Conservation (phyloP, 2,113 vertebrate genomes). For the Hippocampus zosterae region DNA sequence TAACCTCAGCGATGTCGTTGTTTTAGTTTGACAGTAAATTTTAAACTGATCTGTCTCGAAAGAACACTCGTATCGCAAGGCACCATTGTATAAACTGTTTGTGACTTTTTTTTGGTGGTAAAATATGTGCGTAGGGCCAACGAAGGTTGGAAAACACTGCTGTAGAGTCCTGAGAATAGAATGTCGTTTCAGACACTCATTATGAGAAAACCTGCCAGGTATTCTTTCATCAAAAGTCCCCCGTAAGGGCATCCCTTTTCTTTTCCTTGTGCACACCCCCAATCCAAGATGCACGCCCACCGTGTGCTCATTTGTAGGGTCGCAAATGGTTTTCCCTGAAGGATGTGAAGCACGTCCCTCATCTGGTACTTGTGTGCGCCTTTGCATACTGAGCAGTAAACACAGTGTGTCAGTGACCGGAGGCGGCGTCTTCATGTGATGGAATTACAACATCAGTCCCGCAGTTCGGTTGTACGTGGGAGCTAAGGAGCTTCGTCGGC, state of each 20-base stretch:
- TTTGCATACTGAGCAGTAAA: conserved; percentile 37
- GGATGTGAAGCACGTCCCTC: conserved; percentile 33
- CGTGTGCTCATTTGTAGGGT: conserved; percentile 48
- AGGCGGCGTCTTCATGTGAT: conserved; percentile 9
- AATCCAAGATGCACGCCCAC: conserved; percentile 23
- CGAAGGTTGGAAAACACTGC: too few species aligned
- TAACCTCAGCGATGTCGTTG: too few species aligned
- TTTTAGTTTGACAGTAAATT: too few species aligned
- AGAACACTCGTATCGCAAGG: too few species aligned
- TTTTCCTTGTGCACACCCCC: conserved; percentile 15
- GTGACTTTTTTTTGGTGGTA: too few species aligned
- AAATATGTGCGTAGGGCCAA: too few species aligned
- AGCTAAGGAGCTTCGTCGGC: conserved; percentile 23
- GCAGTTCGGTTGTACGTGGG: conserved; percentile 30
- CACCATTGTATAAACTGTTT: too few species aligned
- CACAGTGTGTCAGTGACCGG: conserved; percentile 25
- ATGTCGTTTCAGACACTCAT: too few species aligned
- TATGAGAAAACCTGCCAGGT: conserved; percentile 30
- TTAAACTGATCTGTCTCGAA: too few species aligned
- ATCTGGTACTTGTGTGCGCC: conserved; percentile 45
- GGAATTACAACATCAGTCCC: conserved; percentile 32
- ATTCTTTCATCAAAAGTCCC: conserved; percentile 57
- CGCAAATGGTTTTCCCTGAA: conserved; percentile 23
- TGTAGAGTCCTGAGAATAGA: too few species aligned
- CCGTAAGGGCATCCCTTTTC: conserved; percentile 29